phyloP scores from a whole-genome alignment of 2,888 invertebrate genomes.

The Drosophila pullipes region DNA sequence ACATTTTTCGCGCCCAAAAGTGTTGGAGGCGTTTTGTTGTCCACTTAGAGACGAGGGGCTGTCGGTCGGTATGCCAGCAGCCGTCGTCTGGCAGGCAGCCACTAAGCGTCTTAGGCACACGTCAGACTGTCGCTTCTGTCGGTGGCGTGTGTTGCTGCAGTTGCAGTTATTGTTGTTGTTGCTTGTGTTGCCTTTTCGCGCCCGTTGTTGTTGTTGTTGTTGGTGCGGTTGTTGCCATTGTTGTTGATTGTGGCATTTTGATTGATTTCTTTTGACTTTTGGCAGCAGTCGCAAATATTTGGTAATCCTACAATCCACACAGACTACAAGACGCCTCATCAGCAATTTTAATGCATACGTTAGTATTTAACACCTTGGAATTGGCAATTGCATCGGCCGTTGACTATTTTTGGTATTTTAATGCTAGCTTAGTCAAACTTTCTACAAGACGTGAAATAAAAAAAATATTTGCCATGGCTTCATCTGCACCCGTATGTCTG shows the following conservation, averaged over 20 bases:
- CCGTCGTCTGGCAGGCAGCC: slow-evolving; percentile 57
- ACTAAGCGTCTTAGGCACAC: slow-evolving; percentile 79
- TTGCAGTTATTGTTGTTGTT: slow-evolving; percentile 30
- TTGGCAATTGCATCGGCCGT: slow-evolving; percentile 53
- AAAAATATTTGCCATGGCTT: slow-evolving; percentile 30
- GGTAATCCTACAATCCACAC: slow-evolving; percentile 67
- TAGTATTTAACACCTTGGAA: slow-evolving; percentile 73
- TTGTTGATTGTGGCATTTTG: slow-evolving; percentile 76
- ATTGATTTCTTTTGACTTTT: slow-evolving; percentile 82
- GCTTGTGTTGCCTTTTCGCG: slow-evolving; percentile 62
- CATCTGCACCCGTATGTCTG: slow-evolving; percentile 27
- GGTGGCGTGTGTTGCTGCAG: slow-evolving; percentile 56
- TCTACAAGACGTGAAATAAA: slow-evolving; percentile 56
- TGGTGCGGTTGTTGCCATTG: slow-evolving; percentile 43
- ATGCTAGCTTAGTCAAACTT: slow-evolving; percentile 66
- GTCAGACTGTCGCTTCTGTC: slow-evolving; percentile 79
- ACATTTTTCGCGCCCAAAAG: slow-evolving; percentile 80
- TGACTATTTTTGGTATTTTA: slow-evolving; percentile 70
- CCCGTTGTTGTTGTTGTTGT: slow-evolving; percentile 34
- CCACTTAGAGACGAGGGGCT: slow-evolving; percentile 75
- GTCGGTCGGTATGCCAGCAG: slow-evolving; percentile 55
- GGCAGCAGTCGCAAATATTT: slow-evolving; percentile 77
- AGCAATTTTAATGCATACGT: slow-evolving; percentile 77
- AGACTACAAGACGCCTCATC: slow-evolving; percentile 74
- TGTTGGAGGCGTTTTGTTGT: slow-evolving; percentile 81